Percentiles rank a stretch among this genome's conserved stretches.
Conservation (phyloP, 2,888 invertebrate genomes). For the Chydorus sphaericus region DNA sequence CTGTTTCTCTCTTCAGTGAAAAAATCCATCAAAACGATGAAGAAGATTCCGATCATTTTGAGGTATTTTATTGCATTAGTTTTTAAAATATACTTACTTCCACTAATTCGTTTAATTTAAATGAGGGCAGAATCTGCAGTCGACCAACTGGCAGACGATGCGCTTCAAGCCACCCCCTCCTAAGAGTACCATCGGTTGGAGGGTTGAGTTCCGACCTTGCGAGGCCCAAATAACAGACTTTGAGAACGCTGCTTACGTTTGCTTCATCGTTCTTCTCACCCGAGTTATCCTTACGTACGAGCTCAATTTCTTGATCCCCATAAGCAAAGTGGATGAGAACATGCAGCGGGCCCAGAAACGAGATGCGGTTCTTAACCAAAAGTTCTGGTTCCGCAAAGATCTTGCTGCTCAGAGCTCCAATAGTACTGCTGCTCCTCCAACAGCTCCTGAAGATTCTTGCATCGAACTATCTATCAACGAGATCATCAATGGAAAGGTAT, state of each 20-base stretch:
- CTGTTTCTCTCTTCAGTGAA: conserved; percentile 87
- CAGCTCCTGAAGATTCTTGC: conserved; percentile 38
- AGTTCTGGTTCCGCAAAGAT: conserved; percentile 87
- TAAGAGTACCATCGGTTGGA: conserved; percentile 92
- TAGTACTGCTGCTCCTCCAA: conserved; percentile 22
- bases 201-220: conserved; percentile 98
- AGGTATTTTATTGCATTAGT: no score
- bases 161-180: conserved; percentile 96
- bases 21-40: conserved; percentile 84
- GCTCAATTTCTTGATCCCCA: conserved; percentile 90
- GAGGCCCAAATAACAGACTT: conserved; percentile 97
- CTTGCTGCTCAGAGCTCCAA: conserved; percentile 37
- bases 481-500: conserved; percentile 80
- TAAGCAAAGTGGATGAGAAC: conserved; percentile 95
- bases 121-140: conserved; percentile 93
- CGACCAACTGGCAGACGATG: conserved; percentile 99
- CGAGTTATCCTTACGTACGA: conserved; percentile 92
- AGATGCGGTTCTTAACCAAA: conserved; percentile 64
- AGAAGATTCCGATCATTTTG: conserved; percentile 95
- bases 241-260: conserved; percentile 97
- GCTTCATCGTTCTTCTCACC: conserved; percentile 92
- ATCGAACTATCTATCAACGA: conserved; percentile 82
- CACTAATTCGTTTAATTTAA: no score
- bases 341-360: conserved; percentile 88
- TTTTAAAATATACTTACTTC: no score